phyloP scores from a whole-genome alignment of 2,113 vertebrate genomes.

The Lota lota region DNA sequence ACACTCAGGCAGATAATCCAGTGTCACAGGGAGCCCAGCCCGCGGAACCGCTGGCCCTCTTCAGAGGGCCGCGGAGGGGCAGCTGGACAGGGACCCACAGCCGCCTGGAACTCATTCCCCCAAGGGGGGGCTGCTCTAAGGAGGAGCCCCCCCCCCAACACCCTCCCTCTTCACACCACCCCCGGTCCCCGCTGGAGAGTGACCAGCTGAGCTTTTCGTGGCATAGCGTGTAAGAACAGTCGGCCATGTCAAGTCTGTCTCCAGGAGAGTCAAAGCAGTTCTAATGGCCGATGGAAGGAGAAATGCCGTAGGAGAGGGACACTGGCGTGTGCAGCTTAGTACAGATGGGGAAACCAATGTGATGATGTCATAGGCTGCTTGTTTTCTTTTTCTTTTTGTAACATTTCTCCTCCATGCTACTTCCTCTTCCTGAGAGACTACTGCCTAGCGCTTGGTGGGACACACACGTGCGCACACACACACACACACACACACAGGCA shows the following conservation, averaged over 20 bases:
- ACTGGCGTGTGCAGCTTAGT: slow-evolving; percentile 17
- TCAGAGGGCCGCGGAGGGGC: slow-evolving; percentile 57
- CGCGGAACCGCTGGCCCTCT: slow-evolving; percentile 64
- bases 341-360: background rate
- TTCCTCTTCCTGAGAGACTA: slow-evolving; percentile 17
- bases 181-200: slow-evolving; percentile 60
- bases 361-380: slow-evolving; percentile 14
- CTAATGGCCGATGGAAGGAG: background rate
- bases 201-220: slow-evolving; percentile 68
- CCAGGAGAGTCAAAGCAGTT: slow-evolving; percentile 36
- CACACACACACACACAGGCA: slow-evolving; percentile 25
- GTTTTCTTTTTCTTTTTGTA: slow-evolving; percentile 14
- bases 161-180: too few relatives aligned
- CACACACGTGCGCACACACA: slow-evolving; percentile 10
- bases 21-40: slow-evolving; percentile 70
- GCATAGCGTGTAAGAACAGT: slow-evolving; percentile 41
- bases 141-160: slow-evolving; percentile 46
- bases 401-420: slow-evolving; percentile 4
- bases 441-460: background rate
- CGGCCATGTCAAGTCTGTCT: slow-evolving; percentile 26
- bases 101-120: slow-evolving; percentile 64
- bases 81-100: slow-evolving; percentile 73
- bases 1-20: slow-evolving; percentile 73
- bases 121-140: slow-evolving; percentile 44
- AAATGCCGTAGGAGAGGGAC: slow-evolving; percentile 19